Evolutionary conservation across 2,113 vertebrate genomes (phyloP).

Genomic region (Tricholaema leucomelas): DNA sequence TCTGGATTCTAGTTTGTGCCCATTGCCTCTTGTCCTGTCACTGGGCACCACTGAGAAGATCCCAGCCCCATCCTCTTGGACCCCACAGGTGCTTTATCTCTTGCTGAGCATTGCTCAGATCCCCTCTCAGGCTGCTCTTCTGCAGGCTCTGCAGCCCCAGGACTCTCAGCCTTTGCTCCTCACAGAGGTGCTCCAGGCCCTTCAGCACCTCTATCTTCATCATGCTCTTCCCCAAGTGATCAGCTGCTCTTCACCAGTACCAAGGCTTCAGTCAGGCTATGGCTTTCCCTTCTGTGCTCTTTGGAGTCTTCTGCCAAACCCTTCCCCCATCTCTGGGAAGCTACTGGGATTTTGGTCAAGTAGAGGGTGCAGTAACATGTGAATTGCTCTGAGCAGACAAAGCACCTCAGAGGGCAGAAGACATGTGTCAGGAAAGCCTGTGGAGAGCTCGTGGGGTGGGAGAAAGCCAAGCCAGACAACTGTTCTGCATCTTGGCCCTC

Average conservation of each 20-base stretch:
- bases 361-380: neutral
- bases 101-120: neutral
- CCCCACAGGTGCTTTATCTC: neutral
- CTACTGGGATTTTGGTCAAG: neutral
- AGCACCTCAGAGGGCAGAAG: neutral
- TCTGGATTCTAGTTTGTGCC: neutral
- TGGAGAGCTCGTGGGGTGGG: neutral
- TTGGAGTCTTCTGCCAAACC: neutral
- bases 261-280: neutral
- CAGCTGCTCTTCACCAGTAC: neutral
- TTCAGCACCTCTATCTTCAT: neutral
- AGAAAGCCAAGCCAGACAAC: neutral
- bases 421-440: neutral
- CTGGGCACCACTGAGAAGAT: neutral
- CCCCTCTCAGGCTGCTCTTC: neutral
- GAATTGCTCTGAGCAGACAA: neutral
- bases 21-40: neutral
- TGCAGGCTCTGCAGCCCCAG: neutral
- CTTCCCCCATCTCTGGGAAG: neutral
- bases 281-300: neutral
- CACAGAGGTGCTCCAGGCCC: no score
- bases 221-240: neutral
- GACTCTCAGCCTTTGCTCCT: neutral
- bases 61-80: neutral
- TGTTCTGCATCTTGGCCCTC: neutral